Evolutionary conservation across 2,888 invertebrate species (phyloP), one percentile per base, ranked within the genome.

Genomic region (Drosophila putrida): DNA sequence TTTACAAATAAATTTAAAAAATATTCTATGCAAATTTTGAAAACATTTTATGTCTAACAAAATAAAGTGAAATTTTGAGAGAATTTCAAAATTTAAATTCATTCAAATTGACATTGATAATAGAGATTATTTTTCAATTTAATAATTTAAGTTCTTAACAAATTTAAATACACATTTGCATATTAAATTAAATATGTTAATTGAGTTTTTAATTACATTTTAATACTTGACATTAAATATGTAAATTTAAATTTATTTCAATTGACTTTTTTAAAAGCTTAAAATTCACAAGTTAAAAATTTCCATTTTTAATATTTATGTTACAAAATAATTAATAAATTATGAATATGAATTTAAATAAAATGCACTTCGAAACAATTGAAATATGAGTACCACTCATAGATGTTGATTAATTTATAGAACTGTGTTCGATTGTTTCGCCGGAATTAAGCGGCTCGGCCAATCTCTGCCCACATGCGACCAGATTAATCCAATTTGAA

Each of bases 401-500:
- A 57, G 35, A 27, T 43, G 4, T 65, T 65, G 38, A 65, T 61
- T 46, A 57, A 72, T 71, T 71, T 53, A 47, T 53, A 46, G 15
- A n/a, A 31, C 43, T 13, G 15, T 35, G 27, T 44, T 33, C 28
- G 27, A 51, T 54, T 46, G 41, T 0, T 28, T 8, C 15, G 6
- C 60, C 43, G 55, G 75, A 38, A 51, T 55, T 41, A 61, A 36
- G 66, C 77, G 59, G 64, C 61, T 69, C 9, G 15, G 51, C 38
- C 69, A 70, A 70, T 63, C 59, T 72, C 44, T 72, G 65, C 69
- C 80, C 57, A 77, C 83, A 71, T 71, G 59, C 67, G 55, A 77
- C 83, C 70, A 70, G 83, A 77, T 82, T 71, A 74, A 80, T 77
- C 86, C 71, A 64, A 83, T 72, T 82, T 68, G 35, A 11, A 70